These are phyloP conservation scores for Spea multiplicata DNA, from an alignment of 2,113 vertebrate species.

Conservation along the genomic window DNA sequence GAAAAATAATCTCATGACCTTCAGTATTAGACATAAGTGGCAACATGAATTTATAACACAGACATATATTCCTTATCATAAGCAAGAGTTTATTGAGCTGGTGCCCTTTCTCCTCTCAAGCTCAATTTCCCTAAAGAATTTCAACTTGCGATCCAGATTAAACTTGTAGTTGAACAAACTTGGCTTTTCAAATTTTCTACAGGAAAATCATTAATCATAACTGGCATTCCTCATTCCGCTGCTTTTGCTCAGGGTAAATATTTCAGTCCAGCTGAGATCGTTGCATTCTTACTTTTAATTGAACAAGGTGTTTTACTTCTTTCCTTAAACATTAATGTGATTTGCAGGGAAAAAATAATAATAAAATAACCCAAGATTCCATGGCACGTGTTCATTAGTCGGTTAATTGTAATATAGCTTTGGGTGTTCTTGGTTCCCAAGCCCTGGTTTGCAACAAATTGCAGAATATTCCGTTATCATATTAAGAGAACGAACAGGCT, in stretches of 20 bases:
- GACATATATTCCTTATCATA: slow-evolving; percentile 40
- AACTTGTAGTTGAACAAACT: slow-evolving; percentile 46
- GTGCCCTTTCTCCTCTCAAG: slow-evolving; percentile 38
- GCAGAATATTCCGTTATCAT: not conserved
- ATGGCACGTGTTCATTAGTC: slow-evolving; percentile 27
- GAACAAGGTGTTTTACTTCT: slow-evolving; percentile 36
- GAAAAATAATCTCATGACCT: slow-evolving; percentile 31
- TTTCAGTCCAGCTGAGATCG: slow-evolving; percentile 24
- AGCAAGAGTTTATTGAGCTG: slow-evolving; percentile 40
- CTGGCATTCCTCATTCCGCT: slow-evolving; percentile 38
- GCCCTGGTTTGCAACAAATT: slow-evolving; percentile 11
- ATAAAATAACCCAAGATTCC: not conserved
- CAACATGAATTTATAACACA: slow-evolving; percentile 41
- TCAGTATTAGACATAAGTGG: slow-evolving; percentile 36
- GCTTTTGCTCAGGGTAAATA: slow-evolving; percentile 47
- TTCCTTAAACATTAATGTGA: slow-evolving; percentile 18
- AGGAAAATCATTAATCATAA: slow-evolving; percentile 47
- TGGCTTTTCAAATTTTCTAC: slow-evolving; percentile 45
- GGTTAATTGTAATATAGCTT: slow-evolving; percentile 24
- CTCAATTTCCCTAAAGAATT: slow-evolving; percentile 46
- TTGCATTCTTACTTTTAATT: slow-evolving; percentile 33
- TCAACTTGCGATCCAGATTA: slow-evolving; percentile 44
- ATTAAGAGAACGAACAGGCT: not conserved
- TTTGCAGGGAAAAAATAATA: not conserved
- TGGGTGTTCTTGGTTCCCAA: not conserved